Conservation (phyloP, 2,113 vertebrate genomes). For the Triplophysa rosa region DNA sequence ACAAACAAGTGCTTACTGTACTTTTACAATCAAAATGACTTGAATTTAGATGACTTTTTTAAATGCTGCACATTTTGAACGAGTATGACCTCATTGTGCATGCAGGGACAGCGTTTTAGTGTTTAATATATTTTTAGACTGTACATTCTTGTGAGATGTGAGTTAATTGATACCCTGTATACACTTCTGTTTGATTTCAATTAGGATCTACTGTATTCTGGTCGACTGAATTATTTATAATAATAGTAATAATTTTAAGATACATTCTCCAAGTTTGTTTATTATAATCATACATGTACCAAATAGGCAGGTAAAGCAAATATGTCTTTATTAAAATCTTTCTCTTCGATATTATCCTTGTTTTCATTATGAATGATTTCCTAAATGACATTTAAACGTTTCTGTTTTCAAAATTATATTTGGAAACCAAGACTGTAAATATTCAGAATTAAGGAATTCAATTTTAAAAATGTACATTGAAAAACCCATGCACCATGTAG, state of each 20-base stretch:
- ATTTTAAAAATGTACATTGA: too few relatives aligned
- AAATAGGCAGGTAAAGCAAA: not conserved
- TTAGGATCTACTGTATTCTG: not conserved
- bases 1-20: not conserved
- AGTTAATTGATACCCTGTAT: constrained; percentile 23
- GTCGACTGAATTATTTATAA: not conserved
- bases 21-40: not conserved
- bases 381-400: not conserved
- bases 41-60: not conserved
- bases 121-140: not conserved
- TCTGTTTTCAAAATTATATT: too few relatives aligned
- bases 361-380: not conserved
- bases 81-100: not conserved
- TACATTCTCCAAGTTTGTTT: not conserved
- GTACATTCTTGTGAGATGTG: constrained; percentile 5
- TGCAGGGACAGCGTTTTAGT: not conserved
- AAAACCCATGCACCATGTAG: too few relatives aligned
- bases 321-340: not conserved
- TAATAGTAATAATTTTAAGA: not conserved
- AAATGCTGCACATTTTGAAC: not conserved
- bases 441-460: too few relatives aligned
- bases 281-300: constrained; percentile 24
- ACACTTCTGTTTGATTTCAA: not conserved
- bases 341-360: not conserved
- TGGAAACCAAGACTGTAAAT: too few relatives aligned